phyloP scores from a whole-genome alignment of 2,888 invertebrate genomes.

The Eristalis arbustorum region DNA sequence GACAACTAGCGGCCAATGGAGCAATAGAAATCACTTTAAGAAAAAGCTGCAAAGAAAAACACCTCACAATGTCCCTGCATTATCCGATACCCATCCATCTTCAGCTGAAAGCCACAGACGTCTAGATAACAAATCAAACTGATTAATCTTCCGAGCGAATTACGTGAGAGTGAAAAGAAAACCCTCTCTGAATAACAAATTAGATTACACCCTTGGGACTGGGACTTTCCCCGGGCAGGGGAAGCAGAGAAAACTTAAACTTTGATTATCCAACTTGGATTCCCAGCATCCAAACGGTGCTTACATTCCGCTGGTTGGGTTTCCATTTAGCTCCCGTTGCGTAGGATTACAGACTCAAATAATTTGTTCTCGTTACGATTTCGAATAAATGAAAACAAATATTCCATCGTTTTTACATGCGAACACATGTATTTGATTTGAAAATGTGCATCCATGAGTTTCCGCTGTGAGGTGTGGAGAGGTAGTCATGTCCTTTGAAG shows the following conservation, averaged over 20 bases:
- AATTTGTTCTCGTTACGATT: slow-evolving; percentile 2
- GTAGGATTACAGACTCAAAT: slow-evolving; percentile 31
- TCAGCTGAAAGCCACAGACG: slow-evolving; percentile 39
- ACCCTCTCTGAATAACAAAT: slow-evolving; percentile 53
- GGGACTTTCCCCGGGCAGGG: not conserved
- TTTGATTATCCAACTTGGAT: slow-evolving; percentile 19
- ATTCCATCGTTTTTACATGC: not conserved
- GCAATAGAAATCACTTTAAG: slow-evolving; percentile 16
- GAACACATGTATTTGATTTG: not conserved
- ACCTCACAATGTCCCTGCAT: not conserved
- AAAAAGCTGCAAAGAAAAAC: not conserved
- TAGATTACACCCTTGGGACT: slow-evolving; percentile 23
- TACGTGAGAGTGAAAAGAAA: slow-evolving; percentile 30
- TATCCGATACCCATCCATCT: slow-evolving; percentile 51
- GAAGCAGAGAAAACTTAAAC: not conserved
- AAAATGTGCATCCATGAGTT: not conserved
- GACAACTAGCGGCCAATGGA: not conserved
- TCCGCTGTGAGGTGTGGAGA: not conserved
- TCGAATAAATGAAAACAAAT: slow-evolving; percentile 1
- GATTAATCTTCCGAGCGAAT: slow-evolving; percentile 62
- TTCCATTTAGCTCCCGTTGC: slow-evolving; percentile 20
- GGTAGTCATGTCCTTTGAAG: not conserved
- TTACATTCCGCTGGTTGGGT: slow-evolving; percentile 7
- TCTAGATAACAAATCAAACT: slow-evolving; percentile 53
- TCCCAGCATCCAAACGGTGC: not conserved